Evolutionary conservation across 2,113 vertebrate species (phyloP).

Genomic region (Sclerurus mexicanus): DNA sequence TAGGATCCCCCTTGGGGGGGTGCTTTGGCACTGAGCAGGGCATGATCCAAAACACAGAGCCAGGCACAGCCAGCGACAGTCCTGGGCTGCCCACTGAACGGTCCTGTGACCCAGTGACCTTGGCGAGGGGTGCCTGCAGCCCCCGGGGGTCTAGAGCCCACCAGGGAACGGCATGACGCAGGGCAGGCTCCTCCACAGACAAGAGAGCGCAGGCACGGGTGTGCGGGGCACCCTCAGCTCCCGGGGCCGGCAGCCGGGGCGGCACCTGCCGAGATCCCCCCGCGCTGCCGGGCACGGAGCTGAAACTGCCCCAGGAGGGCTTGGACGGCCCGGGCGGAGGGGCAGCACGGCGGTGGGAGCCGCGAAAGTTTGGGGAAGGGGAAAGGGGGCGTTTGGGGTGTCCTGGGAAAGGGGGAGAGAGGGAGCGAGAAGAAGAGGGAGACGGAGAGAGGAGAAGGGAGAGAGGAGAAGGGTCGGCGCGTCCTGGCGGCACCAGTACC

Average conservation of each 20-base stretch:
- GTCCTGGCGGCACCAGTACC: background rate
- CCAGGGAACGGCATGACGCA: background rate
- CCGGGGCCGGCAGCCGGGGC: rapidly evolving
- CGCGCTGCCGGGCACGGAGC: rapidly evolving
- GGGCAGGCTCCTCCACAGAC: background rate
- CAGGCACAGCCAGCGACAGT: background rate
- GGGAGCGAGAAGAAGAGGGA: background rate
- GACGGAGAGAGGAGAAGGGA: background rate
- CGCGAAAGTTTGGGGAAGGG: background rate
- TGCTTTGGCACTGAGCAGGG: background rate
- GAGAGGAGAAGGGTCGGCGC: too few species aligned
- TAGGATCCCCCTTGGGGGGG: background rate
- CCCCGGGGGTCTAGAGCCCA: background rate
- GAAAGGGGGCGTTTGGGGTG: background rate
- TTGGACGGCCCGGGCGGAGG: rapidly evolving
- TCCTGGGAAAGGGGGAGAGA: background rate
- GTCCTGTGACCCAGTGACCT: background rate
- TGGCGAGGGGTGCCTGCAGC: rapidly evolving
- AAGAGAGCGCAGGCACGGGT: background rate
- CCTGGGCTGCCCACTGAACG: background rate
- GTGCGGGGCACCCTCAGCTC: background rate
- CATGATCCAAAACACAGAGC: background rate
- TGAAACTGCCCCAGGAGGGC: background rate
- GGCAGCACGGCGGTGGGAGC: background rate
- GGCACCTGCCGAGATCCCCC: background rate